phyloP scores from a whole-genome alignment of 2,113 vertebrate genomes.

The Cynocephalus volans region DNA sequence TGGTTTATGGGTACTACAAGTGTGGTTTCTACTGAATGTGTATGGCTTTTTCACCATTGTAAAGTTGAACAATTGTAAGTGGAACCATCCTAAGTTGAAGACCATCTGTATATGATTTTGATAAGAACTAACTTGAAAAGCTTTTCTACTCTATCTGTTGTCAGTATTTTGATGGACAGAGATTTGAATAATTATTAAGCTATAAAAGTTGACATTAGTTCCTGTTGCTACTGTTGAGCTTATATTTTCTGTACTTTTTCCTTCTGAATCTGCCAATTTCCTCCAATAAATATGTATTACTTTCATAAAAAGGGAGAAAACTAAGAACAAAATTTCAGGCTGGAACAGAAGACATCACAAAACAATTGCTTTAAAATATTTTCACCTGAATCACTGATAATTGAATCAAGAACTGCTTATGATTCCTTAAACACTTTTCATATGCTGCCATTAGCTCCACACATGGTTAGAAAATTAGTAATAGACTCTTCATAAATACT shows the following conservation, averaged over 20 bases:
- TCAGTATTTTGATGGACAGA: not conserved
- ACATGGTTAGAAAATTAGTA: not conserved
- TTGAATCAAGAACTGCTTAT: not conserved
- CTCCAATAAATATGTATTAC: not conserved
- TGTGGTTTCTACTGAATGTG: too few species aligned
- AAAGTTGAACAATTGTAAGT: too few species aligned
- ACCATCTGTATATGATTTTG: not conserved
- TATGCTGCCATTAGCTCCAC: not conserved
- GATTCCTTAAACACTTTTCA: not conserved
- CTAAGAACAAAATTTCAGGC: not conserved
- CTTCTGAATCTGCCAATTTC: not conserved
- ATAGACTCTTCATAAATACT: not conserved
- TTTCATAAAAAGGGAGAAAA: not conserved
- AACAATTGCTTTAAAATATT: not conserved
- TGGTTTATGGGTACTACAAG: too few species aligned
- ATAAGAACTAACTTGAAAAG: constrained; percentile 6
- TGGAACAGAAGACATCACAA: not conserved
- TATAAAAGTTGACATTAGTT: not conserved
- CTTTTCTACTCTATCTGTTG: not conserved
- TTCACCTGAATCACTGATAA: not conserved
- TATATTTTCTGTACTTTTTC: not conserved
- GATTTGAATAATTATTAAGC: not conserved
- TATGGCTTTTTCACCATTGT: too few species aligned
- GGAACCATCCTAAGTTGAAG: too few species aligned
- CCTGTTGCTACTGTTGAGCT: not conserved